Evolutionary conservation across 2,113 vertebrate species (phyloP).

Genomic region (Panthera leo): DNA sequence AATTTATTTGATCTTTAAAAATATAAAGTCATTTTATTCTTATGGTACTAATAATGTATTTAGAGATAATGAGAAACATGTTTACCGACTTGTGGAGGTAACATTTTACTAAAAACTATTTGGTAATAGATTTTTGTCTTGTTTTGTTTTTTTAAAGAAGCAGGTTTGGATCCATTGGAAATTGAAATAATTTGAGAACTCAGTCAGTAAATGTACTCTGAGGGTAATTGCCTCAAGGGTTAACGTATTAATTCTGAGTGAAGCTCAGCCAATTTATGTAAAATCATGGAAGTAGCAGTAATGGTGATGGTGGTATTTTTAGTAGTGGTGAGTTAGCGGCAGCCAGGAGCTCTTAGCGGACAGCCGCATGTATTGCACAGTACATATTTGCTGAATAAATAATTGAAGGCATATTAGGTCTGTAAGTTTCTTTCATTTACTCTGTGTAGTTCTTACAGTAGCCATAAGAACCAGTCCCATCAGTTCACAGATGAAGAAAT

Average conservation of each 20-base stretch:
- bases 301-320: not conserved
- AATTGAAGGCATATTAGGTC: not conserved
- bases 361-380: not conserved
- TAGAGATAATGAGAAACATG: not conserved
- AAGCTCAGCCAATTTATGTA: not conserved
- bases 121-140: not conserved
- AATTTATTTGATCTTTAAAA: constrained; percentile 8
- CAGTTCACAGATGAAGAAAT: not conserved
- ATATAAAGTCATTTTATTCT: constrained; percentile 18
- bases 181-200: constrained; percentile 28
- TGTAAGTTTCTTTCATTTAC: not conserved
- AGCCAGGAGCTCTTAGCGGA: not conserved
- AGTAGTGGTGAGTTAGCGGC: not conserved
- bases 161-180: not conserved
- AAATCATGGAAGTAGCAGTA: not conserved
- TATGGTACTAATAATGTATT: not conserved
- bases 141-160: not conserved
- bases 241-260: not conserved
- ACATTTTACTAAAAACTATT: constrained; percentile 42
- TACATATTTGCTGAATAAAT: not conserved
- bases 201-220: not conserved
- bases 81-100: not conserved
- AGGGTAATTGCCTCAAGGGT: constrained; percentile 19
- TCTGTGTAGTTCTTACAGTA: not conserved
- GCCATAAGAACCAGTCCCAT: not conserved